phyloP scores from a whole-genome alignment of 2,113 vertebrate genomes.

The Thalassoma bifasciatum region DNA sequence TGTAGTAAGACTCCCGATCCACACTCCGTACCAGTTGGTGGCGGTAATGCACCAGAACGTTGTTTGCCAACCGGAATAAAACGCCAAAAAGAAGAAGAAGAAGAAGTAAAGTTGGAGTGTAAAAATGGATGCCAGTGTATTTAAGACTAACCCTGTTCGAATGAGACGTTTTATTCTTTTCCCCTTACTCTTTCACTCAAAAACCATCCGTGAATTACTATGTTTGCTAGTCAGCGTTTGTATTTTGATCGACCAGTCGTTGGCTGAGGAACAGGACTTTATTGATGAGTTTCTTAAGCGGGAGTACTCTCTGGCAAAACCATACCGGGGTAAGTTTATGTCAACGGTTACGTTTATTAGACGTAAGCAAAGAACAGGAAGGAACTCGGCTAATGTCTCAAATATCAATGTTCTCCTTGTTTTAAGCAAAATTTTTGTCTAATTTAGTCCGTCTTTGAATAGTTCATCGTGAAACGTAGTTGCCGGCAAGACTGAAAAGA shows the following conservation, averaged over 20 bases:
- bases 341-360: neutral
- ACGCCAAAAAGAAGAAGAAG: too few relatives aligned
- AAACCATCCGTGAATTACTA: slow-evolving; percentile 36
- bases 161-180: slow-evolving; percentile 27
- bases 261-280: slow-evolving; percentile 79
- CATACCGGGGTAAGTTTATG: slow-evolving; percentile 87
- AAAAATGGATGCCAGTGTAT: slow-evolving; percentile 79
- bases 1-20: too few relatives aligned
- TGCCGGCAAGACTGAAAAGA: too few relatives aligned
- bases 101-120: slow-evolving; percentile 11
- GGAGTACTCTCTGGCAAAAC: slow-evolving; percentile 91
- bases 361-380: neutral
- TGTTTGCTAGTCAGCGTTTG: slow-evolving; percentile 59
- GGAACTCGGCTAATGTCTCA: neutral
- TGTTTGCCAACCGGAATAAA: too few relatives aligned
- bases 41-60: too few relatives aligned
- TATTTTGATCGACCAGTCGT: slow-evolving; percentile 31
- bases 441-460: too few relatives aligned
- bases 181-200: slow-evolving; percentile 23
- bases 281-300: slow-evolving; percentile 91
- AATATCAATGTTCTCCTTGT: neutral
- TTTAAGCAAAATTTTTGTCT: neutral
- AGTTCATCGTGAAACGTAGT: too few relatives aligned
- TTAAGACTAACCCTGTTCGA: slow-evolving; percentile 10
- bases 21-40: too few relatives aligned